Percentiles rank a stretch among this genome's conserved stretches.
phyloP scores from a whole-genome alignment of 2,113 vertebrate species.

The Ammodytes marinus region DNA sequence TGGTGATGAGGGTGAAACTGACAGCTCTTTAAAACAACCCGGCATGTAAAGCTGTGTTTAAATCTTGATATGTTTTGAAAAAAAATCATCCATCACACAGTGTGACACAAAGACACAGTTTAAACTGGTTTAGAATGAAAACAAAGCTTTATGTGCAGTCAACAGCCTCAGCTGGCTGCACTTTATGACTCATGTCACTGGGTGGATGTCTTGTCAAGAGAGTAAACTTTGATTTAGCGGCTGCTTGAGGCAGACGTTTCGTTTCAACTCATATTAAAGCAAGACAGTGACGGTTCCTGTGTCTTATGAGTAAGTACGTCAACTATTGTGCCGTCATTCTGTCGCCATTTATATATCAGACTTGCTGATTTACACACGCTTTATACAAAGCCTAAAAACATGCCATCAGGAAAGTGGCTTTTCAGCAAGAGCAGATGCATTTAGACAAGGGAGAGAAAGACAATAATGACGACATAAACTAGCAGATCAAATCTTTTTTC shows the following conservation, averaged over 20 bases:
- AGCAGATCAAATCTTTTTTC: background rate
- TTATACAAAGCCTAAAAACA: background rate
- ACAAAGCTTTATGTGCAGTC: background rate
- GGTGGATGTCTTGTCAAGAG: background rate
- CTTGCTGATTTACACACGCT: background rate
- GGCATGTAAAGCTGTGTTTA: background rate
- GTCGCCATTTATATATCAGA: background rate
- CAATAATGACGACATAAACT: background rate
- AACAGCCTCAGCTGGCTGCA: background rate
- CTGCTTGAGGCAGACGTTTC: background rate
- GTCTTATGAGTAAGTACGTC: background rate
- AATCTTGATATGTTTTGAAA: background rate
- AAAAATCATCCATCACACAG: background rate
- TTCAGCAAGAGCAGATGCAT: background rate
- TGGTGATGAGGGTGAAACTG: background rate
- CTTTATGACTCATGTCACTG: slow-evolving; percentile 2
- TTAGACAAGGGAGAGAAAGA: background rate
- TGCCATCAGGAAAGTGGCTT: background rate
- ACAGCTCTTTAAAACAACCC: background rate
- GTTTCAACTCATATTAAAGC: background rate
- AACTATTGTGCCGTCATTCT: background rate
- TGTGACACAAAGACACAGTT: background rate
- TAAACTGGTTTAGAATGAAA: background rate
- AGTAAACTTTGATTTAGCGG: slow-evolving; percentile 2
- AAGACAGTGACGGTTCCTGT: background rate